phyloP scores from a whole-genome alignment of 2,113 vertebrate species.

The Motacilla tschutschensis region DNA sequence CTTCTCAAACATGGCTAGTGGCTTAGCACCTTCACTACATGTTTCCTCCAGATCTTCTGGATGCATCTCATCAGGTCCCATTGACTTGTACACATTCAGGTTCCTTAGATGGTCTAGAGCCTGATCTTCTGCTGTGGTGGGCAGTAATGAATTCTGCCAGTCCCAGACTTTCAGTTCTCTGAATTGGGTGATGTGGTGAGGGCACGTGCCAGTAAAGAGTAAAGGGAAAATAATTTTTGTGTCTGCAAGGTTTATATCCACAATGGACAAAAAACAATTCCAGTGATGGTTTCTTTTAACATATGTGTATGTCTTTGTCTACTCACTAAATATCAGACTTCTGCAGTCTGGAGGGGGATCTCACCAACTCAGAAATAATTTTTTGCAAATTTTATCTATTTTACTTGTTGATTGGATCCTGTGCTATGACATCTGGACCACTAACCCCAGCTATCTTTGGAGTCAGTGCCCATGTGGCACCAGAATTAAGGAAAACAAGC shows the following conservation, averaged over 20 bases:
- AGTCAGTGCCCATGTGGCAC: neutral
- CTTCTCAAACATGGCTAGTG: neutral
- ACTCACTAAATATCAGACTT: neutral
- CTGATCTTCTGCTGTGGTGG: neutral
- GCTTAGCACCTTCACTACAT: neutral
- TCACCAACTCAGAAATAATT: neutral
- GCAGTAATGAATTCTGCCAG: neutral
- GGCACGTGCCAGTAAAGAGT: neutral
- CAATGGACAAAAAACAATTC: neutral
- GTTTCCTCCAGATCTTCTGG: rapidly evolving
- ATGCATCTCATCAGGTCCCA: neutral
- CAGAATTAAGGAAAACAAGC: conserved; percentile 18
- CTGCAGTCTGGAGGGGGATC: neutral
- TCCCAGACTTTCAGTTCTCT: neutral
- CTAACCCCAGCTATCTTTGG: conserved; percentile 10
- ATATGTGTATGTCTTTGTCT: neutral
- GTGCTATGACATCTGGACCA: neutral
- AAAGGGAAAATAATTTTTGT: neutral
- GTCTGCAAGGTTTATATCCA: neutral
- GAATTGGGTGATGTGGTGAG: rapidly evolving
- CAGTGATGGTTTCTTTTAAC: neutral
- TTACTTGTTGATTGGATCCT: neutral
- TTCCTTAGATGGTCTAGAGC: neutral
- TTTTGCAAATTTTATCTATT: neutral
- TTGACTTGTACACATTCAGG: neutral